Percentiles rank a stretch among this genome's conserved stretches.
phyloP scores from a whole-genome alignment of 2,888 invertebrate species.

The Stictocephala bisonia region DNA sequence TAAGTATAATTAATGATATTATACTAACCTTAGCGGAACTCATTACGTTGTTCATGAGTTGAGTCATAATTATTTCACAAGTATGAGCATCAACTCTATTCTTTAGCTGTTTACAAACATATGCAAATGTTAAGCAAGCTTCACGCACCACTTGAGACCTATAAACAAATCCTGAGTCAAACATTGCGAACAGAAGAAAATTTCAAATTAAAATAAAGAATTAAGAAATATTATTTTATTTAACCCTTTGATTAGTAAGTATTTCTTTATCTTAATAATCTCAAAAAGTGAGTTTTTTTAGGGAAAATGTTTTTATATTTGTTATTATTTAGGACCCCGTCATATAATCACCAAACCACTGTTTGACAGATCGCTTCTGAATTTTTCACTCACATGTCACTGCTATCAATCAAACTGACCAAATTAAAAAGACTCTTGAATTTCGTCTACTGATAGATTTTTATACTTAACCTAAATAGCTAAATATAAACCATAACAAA shows the following conservation, averaged over 20 bases:
- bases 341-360: too few species aligned
- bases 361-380: too few species aligned
- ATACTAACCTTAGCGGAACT: conserved; percentile 90
- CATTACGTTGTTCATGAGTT: conserved; percentile 89
- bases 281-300: too few species aligned
- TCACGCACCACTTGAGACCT: conserved; percentile 94
- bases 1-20: conserved; percentile 17
- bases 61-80: conserved; percentile 84
- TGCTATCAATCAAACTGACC: too few species aligned
- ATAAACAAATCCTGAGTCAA: conserved; percentile 36
- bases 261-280: too few species aligned
- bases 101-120: conserved; percentile 85
- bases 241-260: too few species aligned
- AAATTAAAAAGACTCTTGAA: too few species aligned
- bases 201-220: background rate
- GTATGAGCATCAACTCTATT: conserved; percentile 90
- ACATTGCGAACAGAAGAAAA: background rate
- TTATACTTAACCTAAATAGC: too few species aligned
- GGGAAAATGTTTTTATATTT: background rate
- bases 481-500: too few species aligned
- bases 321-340: too few species aligned
- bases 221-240: background rate
- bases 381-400: too few species aligned
- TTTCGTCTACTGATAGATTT: too few species aligned
- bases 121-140: conserved; percentile 94